Base-by-base conservation (phyloP, 2,888 invertebrate species). In the Cryptocephalus primarius region DNA sequence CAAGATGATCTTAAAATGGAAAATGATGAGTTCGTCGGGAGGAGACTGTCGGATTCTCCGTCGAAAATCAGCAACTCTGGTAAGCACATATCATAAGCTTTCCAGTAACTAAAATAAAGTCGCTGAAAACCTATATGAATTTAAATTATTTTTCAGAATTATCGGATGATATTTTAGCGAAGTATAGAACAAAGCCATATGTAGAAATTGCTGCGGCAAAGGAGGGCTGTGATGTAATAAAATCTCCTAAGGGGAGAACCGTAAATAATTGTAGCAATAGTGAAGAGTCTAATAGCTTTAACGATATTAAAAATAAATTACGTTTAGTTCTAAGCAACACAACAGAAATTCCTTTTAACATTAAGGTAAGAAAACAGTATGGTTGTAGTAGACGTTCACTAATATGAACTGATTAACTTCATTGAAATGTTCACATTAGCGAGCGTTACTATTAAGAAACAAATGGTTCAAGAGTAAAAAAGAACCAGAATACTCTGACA, bases 121-220 rank as follows among this genome's bases (percentile, higher is more conserved):
- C 22, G 6, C 22, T 4, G 22, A 22, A 6, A 22, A 22, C 2
- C 22, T 6, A 22, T 4, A 22, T 22, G 6, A 22, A 22, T 22
- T n/a, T 22, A 22, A 22, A 22, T 22, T 22, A 22, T 22, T 22
- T 22, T 22, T 68, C 69, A 62, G 92, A 92, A 72, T 82, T 82
- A 33, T 84, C 88, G 0, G 94, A 95, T 62, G 93, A 95, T 63
- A 96, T 96, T 63, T 75, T 96, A 55, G 95, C 91, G 39, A 96
- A 95, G 71, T 96, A 96, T 72, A 77, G 94, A 44, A 58, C 60
- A 12, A 68, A 66, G 51, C 55, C 57, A 6, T 60, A 52, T 34
- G 50, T 52, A 33, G 61, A 62, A 44, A 60, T 51, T 41, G 60
- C 55, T 42, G 55, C 60, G 8, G 47, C 51, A 9, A 61, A 59